Percentiles rank a stretch among this genome's conserved stretches.
These are phyloP conservation scores for Leucoraja erinaceus DNA, from an alignment of 2,113 vertebrate species.

Conservation along the genomic window DNA sequence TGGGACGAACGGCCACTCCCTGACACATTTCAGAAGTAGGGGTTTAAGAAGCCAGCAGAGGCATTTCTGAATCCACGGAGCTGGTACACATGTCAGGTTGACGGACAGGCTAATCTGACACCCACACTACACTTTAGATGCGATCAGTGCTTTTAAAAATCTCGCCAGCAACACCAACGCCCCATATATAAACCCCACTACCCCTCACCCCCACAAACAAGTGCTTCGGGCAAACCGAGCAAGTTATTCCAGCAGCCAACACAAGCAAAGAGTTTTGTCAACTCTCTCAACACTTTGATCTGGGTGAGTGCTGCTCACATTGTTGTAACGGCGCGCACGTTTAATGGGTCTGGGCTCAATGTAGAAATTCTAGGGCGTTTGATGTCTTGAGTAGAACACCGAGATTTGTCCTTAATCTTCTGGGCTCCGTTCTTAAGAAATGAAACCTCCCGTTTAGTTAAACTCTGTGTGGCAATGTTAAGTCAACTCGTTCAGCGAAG, in stretches of 20 bases:
- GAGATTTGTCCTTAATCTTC: not conserved
- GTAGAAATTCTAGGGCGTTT: not conserved
- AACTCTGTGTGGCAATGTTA: too few relatives aligned
- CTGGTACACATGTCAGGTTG: not conserved
- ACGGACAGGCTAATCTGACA: not conserved
- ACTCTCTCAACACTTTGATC: not conserved
- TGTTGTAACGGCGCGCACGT: not conserved
- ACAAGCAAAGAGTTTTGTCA: not conserved
- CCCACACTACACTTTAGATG: not conserved
- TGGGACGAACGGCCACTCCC: not conserved
- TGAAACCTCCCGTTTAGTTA: not conserved
- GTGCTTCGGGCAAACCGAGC: not conserved
- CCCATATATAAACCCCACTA: slow-evolving; percentile 1
- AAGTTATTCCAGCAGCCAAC: not conserved
- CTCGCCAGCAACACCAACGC: not conserved
- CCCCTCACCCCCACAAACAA: not conserved
- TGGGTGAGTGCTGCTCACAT: not conserved
- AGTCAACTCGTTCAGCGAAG: not conserved
- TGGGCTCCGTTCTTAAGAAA: not conserved
- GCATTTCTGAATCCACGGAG: not conserved
- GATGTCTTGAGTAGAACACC: not conserved
- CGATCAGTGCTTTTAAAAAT: not conserved
- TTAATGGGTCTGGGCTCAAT: not conserved
- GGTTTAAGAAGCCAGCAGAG: not conserved
- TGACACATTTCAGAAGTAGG: not conserved